Evolutionary conservation across 2,797 vertebrate species (phyloP), one percentile per base, ranked within the genome.

Genomic region (Enteromius fasciolatus): DNA sequence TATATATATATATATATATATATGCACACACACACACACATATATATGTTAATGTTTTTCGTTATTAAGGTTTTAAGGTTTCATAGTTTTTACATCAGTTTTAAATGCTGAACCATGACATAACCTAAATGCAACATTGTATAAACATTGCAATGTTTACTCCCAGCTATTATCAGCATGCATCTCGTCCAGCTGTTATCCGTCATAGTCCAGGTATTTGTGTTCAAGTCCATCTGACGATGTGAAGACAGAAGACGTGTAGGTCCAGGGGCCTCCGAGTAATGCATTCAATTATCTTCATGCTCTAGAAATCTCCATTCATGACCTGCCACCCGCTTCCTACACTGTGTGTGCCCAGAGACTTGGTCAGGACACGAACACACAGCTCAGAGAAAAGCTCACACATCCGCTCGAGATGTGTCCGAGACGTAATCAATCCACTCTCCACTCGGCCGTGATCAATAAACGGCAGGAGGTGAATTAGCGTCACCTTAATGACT

Each of bases 161-260:
- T 28, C 72, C 39, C 48, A 54, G 36, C 93, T 92, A 94, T 93
- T 92, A 94, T 94, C 84, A 70, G 92, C 89, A 90, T 93, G 93
- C 93, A 94, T 92, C 93, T 92, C 90, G 92, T 94, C 93, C 91
- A 85, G 93, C 91, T 89, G 84, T 87, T 91, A 96, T 97, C 95
- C 93, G 95, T 97, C 96, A 97, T 83, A 84, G 90, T 87, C 89
- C 88, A 78, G 80, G 88, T 91, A 92, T 92, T 92, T 0, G 83
- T 92, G 94, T 95, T 95, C 94, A 94, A 93, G 94, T 90, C 83
- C 91, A 92, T 94, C 93, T 92, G 93, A 94, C 93, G 92, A 92
- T 88, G 90, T 92, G 94, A 94, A 94, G 94, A 94, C 94, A 94
- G 93, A 90, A 91, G 89, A 85, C 91, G 91, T 94, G 94, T 95